Evolutionary conservation across 1,140 invertebrate species (phyloP), one percentile per base, ranked within the genome.

Genomic region (Triops cancriformis): DNA sequence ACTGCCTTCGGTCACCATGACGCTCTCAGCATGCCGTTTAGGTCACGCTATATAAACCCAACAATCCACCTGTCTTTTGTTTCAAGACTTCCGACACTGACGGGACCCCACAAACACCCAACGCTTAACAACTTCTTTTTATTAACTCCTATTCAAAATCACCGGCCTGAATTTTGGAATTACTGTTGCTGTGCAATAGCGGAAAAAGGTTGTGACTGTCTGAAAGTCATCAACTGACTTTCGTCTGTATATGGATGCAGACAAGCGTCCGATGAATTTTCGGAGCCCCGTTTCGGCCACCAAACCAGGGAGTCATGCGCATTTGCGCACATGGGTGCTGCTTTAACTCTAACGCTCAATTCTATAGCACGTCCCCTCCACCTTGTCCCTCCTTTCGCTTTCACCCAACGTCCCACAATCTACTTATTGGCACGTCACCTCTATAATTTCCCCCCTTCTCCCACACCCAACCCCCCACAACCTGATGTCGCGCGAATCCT

Each of bases 1-100:
- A 76, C 74, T 76, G 26, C 37, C 45, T 76, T 76, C 74, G 41
- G 74, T 76, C 26, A 76, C 74, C 74, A 76, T 76, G 27, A 43
- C 26, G 37, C 11, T 43, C 26, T 23, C 45, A 76, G 37, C 41
- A 26, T 45, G 26, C 45, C 74, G 27, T 42, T 43, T 42, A 26
- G 26, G 37, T 76, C 26, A 37, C 74, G 27, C 26, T 42, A 2
- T 26, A 10, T 26, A 76, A 43, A 31, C 45, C n/a, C 9, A 76
- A 42, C 37, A 43, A 76, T 41, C 26, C 26, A 41, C 37, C 74
- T 43, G 74, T 45, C 74, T 43, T 31, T 11, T 31, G 31, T 37
- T 37, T 37, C 31, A 37, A 37, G 31, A 37, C 31, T 37, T n/a
- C n/a, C 31, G 7, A 37, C 31, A 9, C 37, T 76, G 11, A 76